These are phyloP conservation scores for Troilus luridus DNA, from an alignment of 2,888 invertebrate genomes.

Conservation along the genomic window DNA sequence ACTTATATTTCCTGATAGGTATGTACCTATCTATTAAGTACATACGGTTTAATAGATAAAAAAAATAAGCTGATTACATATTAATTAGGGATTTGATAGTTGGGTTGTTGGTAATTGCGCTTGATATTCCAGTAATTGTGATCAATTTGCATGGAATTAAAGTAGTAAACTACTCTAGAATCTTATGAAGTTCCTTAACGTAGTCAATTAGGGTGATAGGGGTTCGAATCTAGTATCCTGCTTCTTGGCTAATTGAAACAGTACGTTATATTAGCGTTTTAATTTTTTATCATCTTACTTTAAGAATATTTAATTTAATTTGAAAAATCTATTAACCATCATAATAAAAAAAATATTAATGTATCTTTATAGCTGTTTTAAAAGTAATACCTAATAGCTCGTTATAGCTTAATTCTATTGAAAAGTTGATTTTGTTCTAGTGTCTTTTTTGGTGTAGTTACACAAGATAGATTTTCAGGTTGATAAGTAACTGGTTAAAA, in stretches of 20 bases:
- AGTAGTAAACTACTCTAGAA: not conserved
- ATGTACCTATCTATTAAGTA: not conserved
- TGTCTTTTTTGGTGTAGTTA: too few relatives aligned
- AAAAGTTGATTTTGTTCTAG: too few relatives aligned
- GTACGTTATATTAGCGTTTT: not conserved
- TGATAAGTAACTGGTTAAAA: too few relatives aligned
- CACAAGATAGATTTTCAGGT: too few relatives aligned
- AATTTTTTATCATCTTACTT: not conserved
- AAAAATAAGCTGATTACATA: not conserved
- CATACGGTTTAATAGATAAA: not conserved
- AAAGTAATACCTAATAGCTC: too few relatives aligned
- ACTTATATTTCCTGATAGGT: not conserved
- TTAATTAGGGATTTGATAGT: not conserved
- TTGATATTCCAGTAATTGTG: conserved; percentile 15
- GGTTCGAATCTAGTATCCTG: not conserved
- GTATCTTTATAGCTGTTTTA: too few relatives aligned
- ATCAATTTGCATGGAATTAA: conserved; percentile 12
- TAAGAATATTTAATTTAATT: too few relatives aligned
- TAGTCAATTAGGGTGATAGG: not conserved
- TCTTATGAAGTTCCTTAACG: not conserved
- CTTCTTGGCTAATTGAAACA: not conserved
- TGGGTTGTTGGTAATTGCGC: not conserved
- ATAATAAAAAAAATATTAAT: too few relatives aligned
- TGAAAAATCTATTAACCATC: too few relatives aligned
- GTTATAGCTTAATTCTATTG: too few relatives aligned